Conservation (phyloP, 2,888 invertebrate genomes). For the Hemaris fuciformis region DNA sequence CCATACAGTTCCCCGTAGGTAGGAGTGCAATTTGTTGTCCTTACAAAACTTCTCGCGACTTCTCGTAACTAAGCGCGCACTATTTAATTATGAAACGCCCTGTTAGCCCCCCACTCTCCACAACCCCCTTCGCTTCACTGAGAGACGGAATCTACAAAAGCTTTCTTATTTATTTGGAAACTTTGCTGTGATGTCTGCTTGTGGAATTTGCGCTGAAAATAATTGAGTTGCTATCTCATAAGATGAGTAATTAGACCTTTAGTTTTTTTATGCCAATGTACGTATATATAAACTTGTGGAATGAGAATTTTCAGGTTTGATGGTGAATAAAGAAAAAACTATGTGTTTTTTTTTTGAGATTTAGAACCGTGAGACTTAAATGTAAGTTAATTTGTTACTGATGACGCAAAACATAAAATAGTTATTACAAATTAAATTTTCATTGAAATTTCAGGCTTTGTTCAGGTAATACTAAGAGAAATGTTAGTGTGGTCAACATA, state of each 20-base stretch:
- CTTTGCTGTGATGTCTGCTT: neutral
- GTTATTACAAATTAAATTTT: too few species aligned
- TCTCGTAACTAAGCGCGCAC: constrained; percentile 64
- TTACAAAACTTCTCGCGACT: constrained; percentile 34
- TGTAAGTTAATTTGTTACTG: too few species aligned
- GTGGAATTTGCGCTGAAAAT: neutral
- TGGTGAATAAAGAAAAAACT: too few species aligned
- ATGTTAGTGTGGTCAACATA: too few species aligned
- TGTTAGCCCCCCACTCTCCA: constrained; percentile 27
- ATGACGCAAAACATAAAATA: too few species aligned
- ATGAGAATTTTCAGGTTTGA: too few species aligned
- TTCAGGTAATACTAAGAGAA: too few species aligned
- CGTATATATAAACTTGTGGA: too few species aligned
- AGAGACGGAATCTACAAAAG: neutral
- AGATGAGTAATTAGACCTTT: neutral
- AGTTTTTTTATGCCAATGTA: too few species aligned
- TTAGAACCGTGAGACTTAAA: too few species aligned
- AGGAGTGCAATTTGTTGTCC: neutral
- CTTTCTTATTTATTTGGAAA: constrained; percentile 1
- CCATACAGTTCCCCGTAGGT: neutral
- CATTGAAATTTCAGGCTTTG: too few species aligned
- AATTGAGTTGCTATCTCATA: neutral
- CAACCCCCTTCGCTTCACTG: neutral
- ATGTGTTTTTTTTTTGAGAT: too few species aligned
- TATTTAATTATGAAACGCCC: constrained; percentile 66